Evolutionary conservation across 2,797 vertebrate genomes (phyloP).

Genomic region (Nannoperca obscura): DNA sequence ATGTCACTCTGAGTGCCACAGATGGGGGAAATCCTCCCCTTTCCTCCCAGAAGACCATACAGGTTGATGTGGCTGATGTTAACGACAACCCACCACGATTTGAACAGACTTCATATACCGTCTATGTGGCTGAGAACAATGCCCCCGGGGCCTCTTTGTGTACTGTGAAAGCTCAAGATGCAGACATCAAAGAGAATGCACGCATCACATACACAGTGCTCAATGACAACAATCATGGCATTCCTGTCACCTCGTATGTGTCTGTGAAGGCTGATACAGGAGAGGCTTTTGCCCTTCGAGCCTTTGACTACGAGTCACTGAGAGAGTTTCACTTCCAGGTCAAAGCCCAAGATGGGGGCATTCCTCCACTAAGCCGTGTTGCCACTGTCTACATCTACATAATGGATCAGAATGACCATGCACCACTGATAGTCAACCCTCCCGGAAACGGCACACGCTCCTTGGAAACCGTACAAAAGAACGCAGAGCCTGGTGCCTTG

Average conservation of each 20-base stretch:
- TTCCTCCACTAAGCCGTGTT: constrained; percentile 92
- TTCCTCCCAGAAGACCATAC: constrained; percentile 93
- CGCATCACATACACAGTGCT: constrained; percentile 94
- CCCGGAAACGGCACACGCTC: constrained; percentile 91
- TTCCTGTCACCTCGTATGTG: constrained; percentile 93
- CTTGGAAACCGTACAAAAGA: constrained; percentile 92
- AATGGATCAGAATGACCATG: constrained; percentile 95
- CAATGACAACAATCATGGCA: constrained; percentile 94
- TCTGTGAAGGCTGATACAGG: constrained; percentile 94
- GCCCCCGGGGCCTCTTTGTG: constrained; percentile 90
- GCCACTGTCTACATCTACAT: constrained; percentile 94
- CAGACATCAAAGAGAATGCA: constrained; percentile 93
- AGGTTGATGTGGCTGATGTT: constrained; percentile 93
- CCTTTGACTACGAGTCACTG: constrained; percentile 96
- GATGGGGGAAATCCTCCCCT: constrained; percentile 93
- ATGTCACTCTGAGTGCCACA: constrained; percentile 94
- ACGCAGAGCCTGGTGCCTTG: constrained; percentile 91
- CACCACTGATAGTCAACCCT: constrained; percentile 93
- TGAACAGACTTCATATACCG: constrained; percentile 91
- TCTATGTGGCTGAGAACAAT: constrained; percentile 96
- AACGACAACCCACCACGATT: constrained; percentile 97
- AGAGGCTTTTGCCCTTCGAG: constrained; percentile 92
- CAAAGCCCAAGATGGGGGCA: constrained; percentile 94
- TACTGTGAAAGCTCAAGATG: constrained; percentile 93
- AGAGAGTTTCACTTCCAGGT: constrained; percentile 95